Conservation (phyloP, 2,797 vertebrate genomes). For the Crocidura indochinensis region DNA sequence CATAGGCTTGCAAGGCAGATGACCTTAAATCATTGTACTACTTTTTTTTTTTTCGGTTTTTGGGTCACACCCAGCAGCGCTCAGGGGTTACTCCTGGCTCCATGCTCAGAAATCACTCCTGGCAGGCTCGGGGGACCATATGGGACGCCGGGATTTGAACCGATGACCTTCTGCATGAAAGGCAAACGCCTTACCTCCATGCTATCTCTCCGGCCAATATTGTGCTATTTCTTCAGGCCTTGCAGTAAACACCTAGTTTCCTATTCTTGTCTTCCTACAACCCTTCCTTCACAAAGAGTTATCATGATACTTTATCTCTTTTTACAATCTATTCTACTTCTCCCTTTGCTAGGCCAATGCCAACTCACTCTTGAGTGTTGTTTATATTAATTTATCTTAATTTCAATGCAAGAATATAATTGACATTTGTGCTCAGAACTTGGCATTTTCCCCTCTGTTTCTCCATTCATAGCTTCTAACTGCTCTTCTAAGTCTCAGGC, state of each 20-base stretch:
- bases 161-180: no score
- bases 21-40: no score
- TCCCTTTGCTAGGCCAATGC: slow-evolving; percentile 31
- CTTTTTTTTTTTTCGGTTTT: no score
- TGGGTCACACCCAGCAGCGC: no score
- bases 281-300: not conserved
- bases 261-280: not conserved
- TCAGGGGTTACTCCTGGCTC: no score
- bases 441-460: not conserved
- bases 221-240: no score
- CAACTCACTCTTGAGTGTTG: not conserved
- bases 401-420: slow-evolving; percentile 18
- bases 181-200: no score
- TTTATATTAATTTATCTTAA: not conserved
- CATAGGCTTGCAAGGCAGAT: no score
- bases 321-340: not conserved
- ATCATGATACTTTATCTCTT: not conserved
- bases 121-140: no score
- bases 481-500: not conserved
- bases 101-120: no score
- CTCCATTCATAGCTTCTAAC: not conserved
- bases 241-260: not conserved
- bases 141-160: no score
- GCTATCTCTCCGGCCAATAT: no score
- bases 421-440: not conserved